Evolutionary conservation across 2,113 vertebrate genomes (phyloP), one percentile per base, ranked within the genome.

Genomic region (Erpornis zantholeuca): DNA sequence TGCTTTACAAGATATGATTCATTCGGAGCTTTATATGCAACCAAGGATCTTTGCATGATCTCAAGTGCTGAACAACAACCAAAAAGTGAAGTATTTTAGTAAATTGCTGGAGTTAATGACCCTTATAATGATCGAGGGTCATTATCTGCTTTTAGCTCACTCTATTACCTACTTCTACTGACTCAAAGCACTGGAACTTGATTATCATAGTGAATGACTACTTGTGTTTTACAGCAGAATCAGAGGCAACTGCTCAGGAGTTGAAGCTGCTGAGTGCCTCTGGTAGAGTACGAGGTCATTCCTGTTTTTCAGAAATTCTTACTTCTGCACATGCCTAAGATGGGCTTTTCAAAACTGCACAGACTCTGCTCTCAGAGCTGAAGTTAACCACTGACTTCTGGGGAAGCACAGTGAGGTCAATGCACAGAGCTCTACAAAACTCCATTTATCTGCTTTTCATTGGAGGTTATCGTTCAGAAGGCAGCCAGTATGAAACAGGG

Each of bases 91-190:
- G 22, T 84, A 82, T 84, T 91, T 79, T 56, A 91, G 44, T 71
- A 83, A 92, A 79, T 88, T 88, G 36, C 42, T 73, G 63, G 84
- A 84, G 73, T 89, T 96, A 90, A 90, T 90, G 87, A 90, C 87
- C 87, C 87, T 90, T 50, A 28, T 70, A 66, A 63, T 83, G 87
- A 83, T 90, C 35, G 31, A 84, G 61, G 69, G 57, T 84, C n/a
- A 38, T 91, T 90, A 71, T 56, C 47, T 88, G 47, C 86, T 82
- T 81, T 86, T 80, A 83, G 36, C 75, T 85, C 53, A 15, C 24
- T 85, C 73, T 82, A 2, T 88, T 82, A 52, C 45, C 27, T 88
- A 24, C 78, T 72, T 52, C 18, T 54, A 44, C 47, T 90, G 70
- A 68, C 31, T 82, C 21, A 27, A 38, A 85, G 71, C 59, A 11